Conservation (phyloP, 2,113 vertebrate species). For the Panurus biarmicus region DNA sequence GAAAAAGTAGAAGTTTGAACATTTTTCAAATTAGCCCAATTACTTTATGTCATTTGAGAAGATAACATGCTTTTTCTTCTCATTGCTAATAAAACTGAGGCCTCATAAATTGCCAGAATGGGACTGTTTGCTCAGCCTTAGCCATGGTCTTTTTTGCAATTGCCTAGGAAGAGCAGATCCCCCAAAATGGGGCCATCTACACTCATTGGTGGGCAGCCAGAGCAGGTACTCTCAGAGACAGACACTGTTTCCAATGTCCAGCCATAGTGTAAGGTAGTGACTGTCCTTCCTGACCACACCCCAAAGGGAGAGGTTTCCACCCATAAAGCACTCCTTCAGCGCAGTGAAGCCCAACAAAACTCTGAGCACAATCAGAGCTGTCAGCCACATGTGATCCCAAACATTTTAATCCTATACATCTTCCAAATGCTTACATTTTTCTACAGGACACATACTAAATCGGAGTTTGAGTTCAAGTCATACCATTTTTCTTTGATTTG, state of each 20-base stretch:
- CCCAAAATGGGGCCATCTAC: rapidly evolving
- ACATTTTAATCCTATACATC: neutral
- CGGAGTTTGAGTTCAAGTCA: neutral
- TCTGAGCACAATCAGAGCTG: neutral
- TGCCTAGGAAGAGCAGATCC: neutral
- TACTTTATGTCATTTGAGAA: neutral
- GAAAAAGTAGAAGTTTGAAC: neutral
- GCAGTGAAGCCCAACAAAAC: rapidly evolving
- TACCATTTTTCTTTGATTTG: neutral
- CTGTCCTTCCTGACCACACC: rapidly evolving
- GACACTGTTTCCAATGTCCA: rapidly evolving
- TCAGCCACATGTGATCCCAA: rapidly evolving
- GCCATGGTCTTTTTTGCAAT: neutral
- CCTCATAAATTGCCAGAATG: neutral
- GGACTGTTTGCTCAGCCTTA: rapidly evolving
- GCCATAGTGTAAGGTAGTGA: rapidly evolving
- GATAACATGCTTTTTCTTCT: neutral
- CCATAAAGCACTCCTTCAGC: neutral
- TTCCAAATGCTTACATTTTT: neutral
- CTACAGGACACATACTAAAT: neutral
- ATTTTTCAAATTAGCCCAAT: neutral
- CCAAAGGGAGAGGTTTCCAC: neutral
- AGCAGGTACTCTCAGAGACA: neutral
- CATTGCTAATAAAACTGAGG: neutral
- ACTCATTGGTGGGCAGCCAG: rapidly evolving